Base-by-base conservation (phyloP, 2,888 invertebrate genomes). In the Geotrupes spiniger region DNA sequence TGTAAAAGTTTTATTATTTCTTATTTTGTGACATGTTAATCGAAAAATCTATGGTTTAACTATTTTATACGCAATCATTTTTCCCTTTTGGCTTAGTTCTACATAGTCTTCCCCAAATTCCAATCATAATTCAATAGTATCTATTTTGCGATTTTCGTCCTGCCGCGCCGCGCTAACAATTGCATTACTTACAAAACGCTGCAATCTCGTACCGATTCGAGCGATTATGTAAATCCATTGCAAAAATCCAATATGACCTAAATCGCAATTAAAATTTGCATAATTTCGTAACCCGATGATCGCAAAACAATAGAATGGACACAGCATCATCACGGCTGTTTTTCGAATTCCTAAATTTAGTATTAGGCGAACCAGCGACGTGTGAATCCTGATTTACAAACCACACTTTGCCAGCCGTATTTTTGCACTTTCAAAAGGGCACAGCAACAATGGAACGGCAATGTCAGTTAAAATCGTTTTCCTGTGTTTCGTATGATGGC, bases 331-430 rank as follows among this genome's bases (percentile, higher is more conserved):
- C 27, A 36, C 40, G 8, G 38, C 15, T 16, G 36, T 39, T 45
- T 38, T 28, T 49, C 11, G 39, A 49, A 49, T 60, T 60, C 57
- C 54, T 55, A 57, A 60, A 62, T 57, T 58, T 57, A 44, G 52
- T 61, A 63, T 62, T 60, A 59, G 58, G 58, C 56, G 53, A 56
- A 48, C 52, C 60, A 63, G 43, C 64, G 62, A 53, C 60, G 61
- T 61, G 62, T 55, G 57, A 61, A 62, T 65, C 65, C 65, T 54
- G 56, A 56, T 53, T 59, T 56, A 48, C 53, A 51, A 59, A 53
- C 50, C 46, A 50, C 44, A 53, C 47, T 51, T 47, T 36, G 49
- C 47, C 52, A 54, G 59, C 58, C 58, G 57, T 52, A 44, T 49
- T 46, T 48, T 49, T 37, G 46, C 33, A 14, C n/a, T 41, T 27